Conservation (phyloP, 35 echinoderm and acorn worm species). For the Chiridota heheva region DNA sequence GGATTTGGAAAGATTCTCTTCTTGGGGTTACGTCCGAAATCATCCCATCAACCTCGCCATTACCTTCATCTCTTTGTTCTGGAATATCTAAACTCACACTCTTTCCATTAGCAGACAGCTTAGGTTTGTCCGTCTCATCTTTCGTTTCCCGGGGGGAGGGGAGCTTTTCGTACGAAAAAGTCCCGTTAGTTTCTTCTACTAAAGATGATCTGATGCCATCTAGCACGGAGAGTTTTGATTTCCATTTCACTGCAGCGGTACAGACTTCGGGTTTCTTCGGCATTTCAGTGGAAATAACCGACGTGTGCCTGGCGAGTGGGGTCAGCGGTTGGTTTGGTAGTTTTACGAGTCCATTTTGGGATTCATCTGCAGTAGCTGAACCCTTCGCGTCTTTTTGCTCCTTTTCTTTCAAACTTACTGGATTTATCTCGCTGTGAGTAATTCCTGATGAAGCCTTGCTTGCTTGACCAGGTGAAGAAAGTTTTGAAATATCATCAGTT, state of each 20-base stretch:
- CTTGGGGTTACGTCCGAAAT: background rate
- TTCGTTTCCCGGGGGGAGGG: background rate
- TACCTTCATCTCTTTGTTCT: constrained; percentile 1
- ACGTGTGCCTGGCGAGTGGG: too few species aligned
- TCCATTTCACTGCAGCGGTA: constrained; percentile 42
- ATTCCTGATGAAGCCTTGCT: too few species aligned
- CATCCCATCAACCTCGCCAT: background rate
- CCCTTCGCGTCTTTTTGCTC: too few species aligned
- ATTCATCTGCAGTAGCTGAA: too few species aligned
- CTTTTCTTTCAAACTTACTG: too few species aligned
- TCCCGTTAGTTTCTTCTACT: background rate
- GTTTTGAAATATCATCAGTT: too few species aligned
- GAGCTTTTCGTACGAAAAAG: background rate
- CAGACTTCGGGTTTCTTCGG: constrained; percentile 15
- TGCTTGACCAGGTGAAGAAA: too few species aligned
- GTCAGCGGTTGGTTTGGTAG: too few species aligned
- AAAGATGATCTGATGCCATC: too few species aligned
- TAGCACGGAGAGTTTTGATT: background rate
- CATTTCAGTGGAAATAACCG: constrained; percentile 16
- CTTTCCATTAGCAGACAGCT: too few species aligned
- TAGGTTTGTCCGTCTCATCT: background rate
- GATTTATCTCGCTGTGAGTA: too few species aligned
- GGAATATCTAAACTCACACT: constrained; percentile 11
- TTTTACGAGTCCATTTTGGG: too few species aligned
- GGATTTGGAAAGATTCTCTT: background rate